Evolutionary conservation across 2,888 invertebrate species (phyloP).

Genomic region (Meiosimyza platycephala): DNA sequence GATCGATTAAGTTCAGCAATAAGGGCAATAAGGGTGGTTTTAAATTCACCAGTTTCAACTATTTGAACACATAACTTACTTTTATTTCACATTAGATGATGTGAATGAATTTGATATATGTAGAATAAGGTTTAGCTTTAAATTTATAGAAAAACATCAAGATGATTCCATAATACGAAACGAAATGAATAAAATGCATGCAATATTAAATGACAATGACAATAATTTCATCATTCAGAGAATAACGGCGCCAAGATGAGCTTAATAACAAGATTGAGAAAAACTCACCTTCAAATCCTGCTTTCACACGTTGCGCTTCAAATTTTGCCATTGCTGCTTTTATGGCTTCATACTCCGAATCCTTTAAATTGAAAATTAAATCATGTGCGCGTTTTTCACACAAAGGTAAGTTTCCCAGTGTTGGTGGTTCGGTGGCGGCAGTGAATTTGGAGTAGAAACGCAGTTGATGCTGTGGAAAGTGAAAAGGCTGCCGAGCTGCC

Average conservation of each 20-base stretch:
- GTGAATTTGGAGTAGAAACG: conserved; percentile 51
- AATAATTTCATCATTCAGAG: too few relatives aligned
- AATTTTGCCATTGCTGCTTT: conserved; percentile 78
- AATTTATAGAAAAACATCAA: too few relatives aligned
- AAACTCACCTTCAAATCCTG: conserved; percentile 80
- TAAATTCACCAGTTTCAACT: too few relatives aligned
- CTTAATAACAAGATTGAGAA: conserved; percentile 1
- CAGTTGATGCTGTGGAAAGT: conserved; percentile 37
- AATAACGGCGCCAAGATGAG: too few relatives aligned
- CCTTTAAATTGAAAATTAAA: conserved; percentile 77
- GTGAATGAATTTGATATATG: too few relatives aligned
- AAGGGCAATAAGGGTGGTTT: too few relatives aligned
- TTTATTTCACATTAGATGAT: too few relatives aligned
- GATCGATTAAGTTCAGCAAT: too few relatives aligned
- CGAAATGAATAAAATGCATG: too few relatives aligned
- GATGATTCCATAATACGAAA: too few relatives aligned
- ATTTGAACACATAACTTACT: too few relatives aligned
- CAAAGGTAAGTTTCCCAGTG: conserved; percentile 61
- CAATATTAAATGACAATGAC: conserved; percentile 6
- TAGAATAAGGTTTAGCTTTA: too few relatives aligned
- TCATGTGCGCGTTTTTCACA: conserved; percentile 81
- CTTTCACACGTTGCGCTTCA: conserved; percentile 80
- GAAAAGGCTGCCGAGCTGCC: not conserved
- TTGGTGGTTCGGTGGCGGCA: conserved; percentile 41
- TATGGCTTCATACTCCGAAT: conserved; percentile 78